phyloP scores from a whole-genome alignment of 1,140 invertebrate genomes.

The Drosophila truncata region DNA sequence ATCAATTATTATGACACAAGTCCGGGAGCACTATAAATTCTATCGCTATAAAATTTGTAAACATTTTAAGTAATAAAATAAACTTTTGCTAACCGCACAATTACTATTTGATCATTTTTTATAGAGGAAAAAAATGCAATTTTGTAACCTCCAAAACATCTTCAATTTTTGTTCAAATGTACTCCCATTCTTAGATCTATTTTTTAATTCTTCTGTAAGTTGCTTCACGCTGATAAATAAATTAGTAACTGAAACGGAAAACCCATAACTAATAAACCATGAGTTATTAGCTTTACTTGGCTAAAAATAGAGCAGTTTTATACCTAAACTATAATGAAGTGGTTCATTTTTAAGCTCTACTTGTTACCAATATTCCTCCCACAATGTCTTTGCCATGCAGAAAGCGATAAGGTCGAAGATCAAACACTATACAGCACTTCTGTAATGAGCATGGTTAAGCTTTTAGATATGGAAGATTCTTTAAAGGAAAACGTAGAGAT shows the following conservation, averaged over 20 bases:
- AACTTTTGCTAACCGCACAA: too few relatives aligned
- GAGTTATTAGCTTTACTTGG: background rate
- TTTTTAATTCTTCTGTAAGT: too few relatives aligned
- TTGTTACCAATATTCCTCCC: conserved; percentile 1
- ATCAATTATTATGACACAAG: background rate
- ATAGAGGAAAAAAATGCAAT: too few relatives aligned
- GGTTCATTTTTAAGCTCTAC: conserved; percentile 2
- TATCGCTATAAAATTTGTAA: background rate
- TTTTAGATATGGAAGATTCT: conserved; percentile 48
- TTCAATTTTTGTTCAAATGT: background rate
- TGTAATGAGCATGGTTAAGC: conserved; percentile 30
- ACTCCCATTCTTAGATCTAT: too few relatives aligned
- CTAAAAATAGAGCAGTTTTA: conserved; percentile 1
- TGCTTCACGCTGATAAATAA: background rate
- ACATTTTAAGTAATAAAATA: background rate
- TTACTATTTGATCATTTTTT: too few relatives aligned
- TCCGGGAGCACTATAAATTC: too few relatives aligned
- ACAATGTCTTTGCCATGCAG: background rate
- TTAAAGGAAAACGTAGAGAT: conserved; percentile 11
- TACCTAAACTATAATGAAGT: conserved; percentile 19
- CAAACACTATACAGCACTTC: conserved; percentile 38
- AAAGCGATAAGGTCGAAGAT: background rate
- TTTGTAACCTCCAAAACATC: too few relatives aligned
- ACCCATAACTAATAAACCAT: conserved; percentile 15
- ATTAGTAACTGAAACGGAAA: background rate